Base-by-base conservation (phyloP, 2,797 vertebrate species). In the Thunnus albacares region DNA sequence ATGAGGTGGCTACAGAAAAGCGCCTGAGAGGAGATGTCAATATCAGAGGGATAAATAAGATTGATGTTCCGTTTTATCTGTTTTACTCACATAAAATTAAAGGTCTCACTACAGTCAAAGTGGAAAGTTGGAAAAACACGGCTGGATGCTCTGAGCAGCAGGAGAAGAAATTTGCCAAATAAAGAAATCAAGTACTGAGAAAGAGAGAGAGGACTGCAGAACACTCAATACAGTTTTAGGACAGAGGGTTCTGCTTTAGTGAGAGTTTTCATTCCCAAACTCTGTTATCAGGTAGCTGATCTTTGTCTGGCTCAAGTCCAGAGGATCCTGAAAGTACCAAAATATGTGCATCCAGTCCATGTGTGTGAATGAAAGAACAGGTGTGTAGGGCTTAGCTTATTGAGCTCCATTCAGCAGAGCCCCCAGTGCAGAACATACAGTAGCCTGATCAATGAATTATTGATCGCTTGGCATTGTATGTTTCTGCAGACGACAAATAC, bases 371-470 rank as follows among this genome's bases (percentile, higher is more conserved):
- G 75, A 41, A 12, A 55, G 77, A 74, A 14, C 59, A 79, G 69
- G 57, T 79, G 79, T 41, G 67, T 72, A 55, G n/a, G 28, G 33
- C 15, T 38, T 47, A 51, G 47, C 49, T 79, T 33, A 55, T 4
- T 63, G 66, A 83, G 71, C 49, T 56, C 41, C 71, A 72, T 87
- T 90, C 84, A 91, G 60, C 59, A 61, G 51, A 79, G 71, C 74
- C 70, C 77, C 55, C 58, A 58, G 84, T 89, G 87, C 76, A 82
- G 84, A 91, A 86, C 64, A 4, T 56, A 58, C 38, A 61, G 67
- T 87, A 80, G 41, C 41, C 35, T 38, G 10, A 51, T 79, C 57
- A 52, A 87, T 95, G 56, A 92, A 95, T 94, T 91, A 93, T 95
- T 93, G 56, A 94, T 89, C 2, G 0, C 30, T 52, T 24, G 24